Conservation (phyloP, 1,140 invertebrate species). For the Eurosta solidaginis region DNA sequence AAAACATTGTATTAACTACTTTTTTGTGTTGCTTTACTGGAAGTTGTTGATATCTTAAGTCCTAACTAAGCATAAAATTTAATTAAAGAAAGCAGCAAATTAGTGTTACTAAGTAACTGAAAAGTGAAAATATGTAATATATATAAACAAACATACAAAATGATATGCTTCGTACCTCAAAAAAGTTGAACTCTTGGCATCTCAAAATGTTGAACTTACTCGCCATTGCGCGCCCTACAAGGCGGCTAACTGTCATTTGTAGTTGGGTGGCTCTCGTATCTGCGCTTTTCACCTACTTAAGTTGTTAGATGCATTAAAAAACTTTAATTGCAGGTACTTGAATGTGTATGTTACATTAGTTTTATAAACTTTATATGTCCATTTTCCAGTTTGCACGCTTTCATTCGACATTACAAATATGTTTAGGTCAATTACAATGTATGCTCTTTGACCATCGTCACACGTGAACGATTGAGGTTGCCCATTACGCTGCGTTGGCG, state of each 20-base stretch:
- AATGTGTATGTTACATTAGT: neutral
- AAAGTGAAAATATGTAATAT: conserved; percentile 15
- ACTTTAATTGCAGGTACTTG: neutral
- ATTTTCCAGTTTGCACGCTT: conserved; percentile 4
- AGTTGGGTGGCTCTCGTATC: neutral
- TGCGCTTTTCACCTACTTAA: too few species aligned
- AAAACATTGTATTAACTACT: too few species aligned
- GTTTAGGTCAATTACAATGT: neutral
- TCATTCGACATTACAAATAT: neutral
- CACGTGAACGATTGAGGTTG: neutral
- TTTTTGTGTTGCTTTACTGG: too few species aligned
- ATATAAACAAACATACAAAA: neutral
- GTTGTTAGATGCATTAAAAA: neutral
- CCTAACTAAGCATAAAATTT: neutral
- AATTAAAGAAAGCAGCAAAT: neutral
- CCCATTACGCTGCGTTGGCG: neutral
- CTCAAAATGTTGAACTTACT: neutral
- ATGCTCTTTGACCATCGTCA: neutral
- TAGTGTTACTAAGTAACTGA: neutral
- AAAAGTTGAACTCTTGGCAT: neutral
- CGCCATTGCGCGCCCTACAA: neutral
- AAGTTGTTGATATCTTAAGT: too few species aligned
- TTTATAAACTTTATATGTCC: neutral
- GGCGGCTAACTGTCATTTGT: neutral
- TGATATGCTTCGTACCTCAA: too few species aligned